These are phyloP conservation scores for Vultur gryphus DNA, from an alignment of 2,797 vertebrate genomes.

Conservation along the genomic window DNA sequence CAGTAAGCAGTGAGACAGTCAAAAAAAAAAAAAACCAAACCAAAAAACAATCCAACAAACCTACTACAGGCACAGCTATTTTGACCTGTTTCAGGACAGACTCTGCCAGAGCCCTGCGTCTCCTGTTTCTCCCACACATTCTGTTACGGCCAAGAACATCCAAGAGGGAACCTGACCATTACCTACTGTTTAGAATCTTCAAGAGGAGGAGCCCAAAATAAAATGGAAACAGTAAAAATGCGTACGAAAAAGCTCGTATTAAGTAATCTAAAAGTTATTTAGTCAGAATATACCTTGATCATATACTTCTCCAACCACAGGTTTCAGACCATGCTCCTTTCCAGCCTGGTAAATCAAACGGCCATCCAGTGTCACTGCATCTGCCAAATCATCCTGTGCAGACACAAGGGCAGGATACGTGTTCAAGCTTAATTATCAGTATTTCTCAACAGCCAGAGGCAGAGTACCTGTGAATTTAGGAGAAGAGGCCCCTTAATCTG, in stretches of 20 bases:
- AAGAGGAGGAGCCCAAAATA: neutral
- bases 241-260: rapidly evolving
- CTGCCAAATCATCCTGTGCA: slow-evolving; percentile 79
- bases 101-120: rapidly evolving
- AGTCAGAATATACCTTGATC: slow-evolving; percentile 74
- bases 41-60: neutral
- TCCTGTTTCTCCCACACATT: neutral
- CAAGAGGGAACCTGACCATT: neutral
- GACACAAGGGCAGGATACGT: neutral
- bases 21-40: neutral
- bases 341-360: slow-evolving; percentile 80
- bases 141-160: neutral
- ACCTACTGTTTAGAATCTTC: neutral
- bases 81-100: neutral
- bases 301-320: slow-evolving; percentile 84
- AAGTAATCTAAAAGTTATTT: neutral
- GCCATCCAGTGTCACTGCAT: slow-evolving; percentile 82
- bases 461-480: neutral
- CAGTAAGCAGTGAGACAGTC: neutral
- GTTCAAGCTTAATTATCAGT: neutral
- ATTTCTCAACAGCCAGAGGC: neutral
- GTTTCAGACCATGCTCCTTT: slow-evolving; percentile 80
- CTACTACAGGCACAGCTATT: neutral
- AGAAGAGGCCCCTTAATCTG: neutral
- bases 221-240: neutral